Evolutionary conservation across 2,113 vertebrate genomes (phyloP).

Genomic region (Sebastes schlegelii): DNA sequence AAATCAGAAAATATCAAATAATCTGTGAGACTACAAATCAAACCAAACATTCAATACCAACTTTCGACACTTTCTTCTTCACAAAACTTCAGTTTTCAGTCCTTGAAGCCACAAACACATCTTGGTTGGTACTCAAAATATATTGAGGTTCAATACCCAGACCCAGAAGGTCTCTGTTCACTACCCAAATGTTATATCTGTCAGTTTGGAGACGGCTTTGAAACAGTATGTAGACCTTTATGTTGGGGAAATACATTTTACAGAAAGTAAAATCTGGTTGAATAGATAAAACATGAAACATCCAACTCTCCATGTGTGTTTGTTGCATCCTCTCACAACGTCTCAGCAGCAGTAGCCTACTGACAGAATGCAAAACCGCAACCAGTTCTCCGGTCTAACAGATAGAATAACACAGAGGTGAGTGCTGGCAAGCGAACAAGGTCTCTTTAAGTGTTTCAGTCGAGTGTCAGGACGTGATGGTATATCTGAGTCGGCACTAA

Average conservation of each 20-base stretch:
- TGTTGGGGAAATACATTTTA: not conserved
- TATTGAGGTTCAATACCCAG: not conserved
- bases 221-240: not conserved
- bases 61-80: not conserved
- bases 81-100: not conserved
- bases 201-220: not conserved
- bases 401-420: constrained; percentile 31
- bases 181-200: not conserved
- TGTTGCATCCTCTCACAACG: not conserved
- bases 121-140: not conserved
- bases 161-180: not conserved
- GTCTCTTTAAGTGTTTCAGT: constrained; percentile 56
- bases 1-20: not conserved
- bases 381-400: not conserved
- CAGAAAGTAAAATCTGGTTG: not conserved
- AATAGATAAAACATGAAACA: not conserved
- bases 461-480: constrained; percentile 60
- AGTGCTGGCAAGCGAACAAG: constrained; percentile 30
- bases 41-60: not conserved
- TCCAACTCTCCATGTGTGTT: not conserved
- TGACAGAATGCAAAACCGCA: constrained; percentile 6
- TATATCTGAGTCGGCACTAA: constrained; percentile 80
- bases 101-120: not conserved
- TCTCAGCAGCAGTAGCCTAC: not conserved
- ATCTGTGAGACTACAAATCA: not conserved